Evolutionary conservation across 2,888 invertebrate species (phyloP), one percentile per base, ranked within the genome.

Genomic region (Labia minor): DNA sequence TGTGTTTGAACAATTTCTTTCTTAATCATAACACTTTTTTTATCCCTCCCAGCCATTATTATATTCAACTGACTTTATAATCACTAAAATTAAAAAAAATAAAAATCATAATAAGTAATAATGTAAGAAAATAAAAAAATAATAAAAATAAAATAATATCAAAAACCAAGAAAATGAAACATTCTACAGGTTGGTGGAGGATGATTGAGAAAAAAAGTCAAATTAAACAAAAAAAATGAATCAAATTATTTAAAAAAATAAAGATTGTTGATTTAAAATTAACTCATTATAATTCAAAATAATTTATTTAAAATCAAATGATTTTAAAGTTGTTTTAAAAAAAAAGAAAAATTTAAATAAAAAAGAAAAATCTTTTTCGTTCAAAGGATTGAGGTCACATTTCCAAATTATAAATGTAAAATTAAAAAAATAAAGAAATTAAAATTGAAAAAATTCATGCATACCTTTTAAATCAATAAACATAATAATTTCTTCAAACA

Each of bases 1-100:
- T 49, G 49, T 3, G 61, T 14, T 63, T 65, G 67, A 20, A 67
- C 69, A 33, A 33, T 21, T 63, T 67, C 67, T 63, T 69, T 69
- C 26, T 62, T 67, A 63, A 65, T 61, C n/a, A n/a, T n/a, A 16
- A 61, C 64, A 49, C 16, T 49, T 16, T 49, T 49, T 49, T 49
- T 49, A 11, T 49, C 49, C 49, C 49, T 49, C 49, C 49, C 49
- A 8, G 49, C 49, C 49, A 49, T 49, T 49, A 49, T 49, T 49
- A 49, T 49, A n/a, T 11, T 49, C 2, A n/a, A 49, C 3, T 16
- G 49, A 49, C 16, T 49, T 49, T 49, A 49, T 8, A 8, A 49
- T 2, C 14, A 49, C 49, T 49, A 49, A 49, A 49, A 49, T n/a
- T 11, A 49, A 49, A 49, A 49, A 11, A 49, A 49, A 49, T 16